Conservation (phyloP, 2,888 invertebrate genomes). For the Eupelmus urozonus region DNA sequence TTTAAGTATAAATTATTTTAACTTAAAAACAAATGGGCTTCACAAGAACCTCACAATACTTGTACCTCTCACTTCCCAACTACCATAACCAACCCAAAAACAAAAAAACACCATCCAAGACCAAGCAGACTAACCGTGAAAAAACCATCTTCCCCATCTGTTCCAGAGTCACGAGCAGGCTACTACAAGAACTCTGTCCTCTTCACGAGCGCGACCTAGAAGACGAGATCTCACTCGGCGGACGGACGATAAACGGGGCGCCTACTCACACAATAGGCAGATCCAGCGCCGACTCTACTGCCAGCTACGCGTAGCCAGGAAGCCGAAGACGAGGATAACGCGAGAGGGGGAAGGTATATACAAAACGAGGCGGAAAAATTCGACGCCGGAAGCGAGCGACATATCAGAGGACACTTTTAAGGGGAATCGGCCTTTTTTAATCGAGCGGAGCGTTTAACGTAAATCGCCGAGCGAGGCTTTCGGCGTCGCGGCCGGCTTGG, state of each 20-base stretch:
- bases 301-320: slow-evolving; percentile 49
- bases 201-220: slow-evolving; percentile 90
- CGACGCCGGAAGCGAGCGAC: slow-evolving; percentile 24
- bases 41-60: too few relatives aligned
- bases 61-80: too few relatives aligned
- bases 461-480: neutral
- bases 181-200: slow-evolving; percentile 95
- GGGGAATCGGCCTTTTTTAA: neutral
- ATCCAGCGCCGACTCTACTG: slow-evolving; percentile 51
- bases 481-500: slow-evolving; percentile 22
- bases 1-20: too few relatives aligned
- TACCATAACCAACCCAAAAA: too few relatives aligned
- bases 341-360: neutral
- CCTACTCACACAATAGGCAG: too few relatives aligned
- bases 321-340: slow-evolving; percentile 13
- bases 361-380: neutral
- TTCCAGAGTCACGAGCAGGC: slow-evolving; percentile 79
- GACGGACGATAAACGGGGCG: slow-evolving; percentile 66
- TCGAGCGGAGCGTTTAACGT: too few relatives aligned
- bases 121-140: too few relatives aligned
- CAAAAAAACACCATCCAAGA: too few relatives aligned
- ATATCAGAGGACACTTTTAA: slow-evolving; percentile 33
- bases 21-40: too few relatives aligned
- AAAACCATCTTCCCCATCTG: slow-evolving; percentile 61
- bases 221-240: slow-evolving; percentile 65